Evolutionary conservation across 2,888 invertebrate genomes (phyloP), one percentile per base, ranked within the genome.

Genomic region (Automeris io): DNA sequence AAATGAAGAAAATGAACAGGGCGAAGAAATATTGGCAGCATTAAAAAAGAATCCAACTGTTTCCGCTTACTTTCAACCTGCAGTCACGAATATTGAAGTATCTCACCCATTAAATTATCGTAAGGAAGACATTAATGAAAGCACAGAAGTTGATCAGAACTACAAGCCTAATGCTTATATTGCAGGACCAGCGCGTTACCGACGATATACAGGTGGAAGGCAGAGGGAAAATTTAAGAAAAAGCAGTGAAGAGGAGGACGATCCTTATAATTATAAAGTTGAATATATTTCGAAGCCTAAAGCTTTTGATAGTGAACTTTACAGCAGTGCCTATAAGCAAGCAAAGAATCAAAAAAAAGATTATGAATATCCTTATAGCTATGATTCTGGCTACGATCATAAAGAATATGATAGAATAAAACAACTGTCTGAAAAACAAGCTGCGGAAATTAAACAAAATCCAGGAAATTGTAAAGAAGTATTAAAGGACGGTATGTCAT

Each of bases 381-480:
- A 87, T 43, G 86, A 83, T 44, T 80, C 87, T 0, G 88, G 88
- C 13, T 87, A 88, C 48, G 87, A 87, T 41, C 77, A 83, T 32
- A 86, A 88, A 54, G 87, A 88, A 43, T 88, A 88, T 43, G 88
- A 88, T 31, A 80, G 87, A 58, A 81, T 90, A 44, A 90, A 89
- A 47, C 88, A 89, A 22, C 78, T 89, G 25, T 91, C 91, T 0
- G 91, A 91, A 54, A 78, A 86, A 53, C 88, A 90, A 58, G 88
- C 91, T 0, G 88, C 90, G 23, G 89, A 90, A 74, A 68, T 90
- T 22, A 90, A 89, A 56, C 87, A 89, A 59, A 88, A 90, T 44
- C 88, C 89, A 9, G 89, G 89, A 44, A 89, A 90, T 50, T 94
- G 94, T 51, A 88, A 90, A 53, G 88, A 90, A 57, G 88, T 91